A percentile compares a stretch with the other conserved stretches of the same genome.
phyloP scores from a whole-genome alignment of 2,797 vertebrate species.

The Rhadinocentrus ornatus region DNA sequence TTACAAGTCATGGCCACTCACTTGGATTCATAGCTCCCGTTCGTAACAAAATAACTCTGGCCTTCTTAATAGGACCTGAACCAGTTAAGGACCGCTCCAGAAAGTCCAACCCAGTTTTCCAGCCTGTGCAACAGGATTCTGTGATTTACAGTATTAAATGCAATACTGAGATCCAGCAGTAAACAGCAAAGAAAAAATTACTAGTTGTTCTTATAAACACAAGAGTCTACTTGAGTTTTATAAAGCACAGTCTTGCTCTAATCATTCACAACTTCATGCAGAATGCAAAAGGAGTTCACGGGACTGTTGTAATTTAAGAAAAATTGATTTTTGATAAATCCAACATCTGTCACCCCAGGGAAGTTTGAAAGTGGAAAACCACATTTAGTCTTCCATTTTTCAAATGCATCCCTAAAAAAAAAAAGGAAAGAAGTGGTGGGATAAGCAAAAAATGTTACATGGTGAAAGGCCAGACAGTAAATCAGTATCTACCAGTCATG shows the following conservation, averaged over 20 bases:
- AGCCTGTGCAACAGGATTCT: no score
- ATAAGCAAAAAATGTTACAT: constrained; percentile 7
- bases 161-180: no score
- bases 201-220: constrained; percentile 1
- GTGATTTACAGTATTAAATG: no score
- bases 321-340: constrained; percentile 29
- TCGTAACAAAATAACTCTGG: no score
- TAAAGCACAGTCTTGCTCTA: constrained; percentile 19
- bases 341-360: constrained; percentile 19
- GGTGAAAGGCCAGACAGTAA: constrained; percentile 16
- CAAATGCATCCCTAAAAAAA: constrained; percentile 4
- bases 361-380: constrained; percentile 22
- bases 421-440: background rate
- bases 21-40: no score
- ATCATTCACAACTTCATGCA: background rate
- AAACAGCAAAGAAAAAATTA: background rate
- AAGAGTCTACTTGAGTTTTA: constrained; percentile 13
- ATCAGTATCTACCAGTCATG: background rate
- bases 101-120: no score
- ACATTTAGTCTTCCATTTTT: constrained; percentile 10
- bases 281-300: constrained; percentile 27
- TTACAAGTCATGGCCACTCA: no score
- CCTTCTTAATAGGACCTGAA: no score
- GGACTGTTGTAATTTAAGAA: constrained; percentile 1
- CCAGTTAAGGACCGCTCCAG: no score